Evolutionary conservation across 1,140 invertebrate species (phyloP), one percentile per base, ranked within the genome.

Genomic region (Potamilus streckersoni): DNA sequence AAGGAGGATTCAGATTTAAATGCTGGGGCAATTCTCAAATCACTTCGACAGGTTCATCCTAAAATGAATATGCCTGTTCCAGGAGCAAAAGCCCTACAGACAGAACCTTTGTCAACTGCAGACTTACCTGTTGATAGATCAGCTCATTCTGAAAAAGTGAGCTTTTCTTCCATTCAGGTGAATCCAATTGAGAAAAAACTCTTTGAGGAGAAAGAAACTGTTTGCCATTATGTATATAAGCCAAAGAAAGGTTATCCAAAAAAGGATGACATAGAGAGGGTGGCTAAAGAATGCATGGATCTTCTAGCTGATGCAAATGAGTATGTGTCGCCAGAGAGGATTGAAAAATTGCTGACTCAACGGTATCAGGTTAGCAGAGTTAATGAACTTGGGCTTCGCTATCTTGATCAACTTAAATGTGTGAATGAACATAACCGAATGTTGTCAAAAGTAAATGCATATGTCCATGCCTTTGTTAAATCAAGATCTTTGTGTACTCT

Each of bases 381-480:
- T 11, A 61, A 58, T 20, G 71, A 82, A 13, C 65, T 84, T 20
- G 76, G 79, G 2, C 17, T 81, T 38, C 67, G 76, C 8, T 71
- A 73, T 79, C 23, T 82, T 19, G 76, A 81, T 14, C 78, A 82
- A 19, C 71, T 86, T 20, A 49, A 67, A 23, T 79, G 74, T 69
- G 80, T 84, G 14, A 77, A 79, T 71, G 83, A 86, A 60, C 82
- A 83, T 31, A 74, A 78, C 20, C 71, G 83, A 15, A 56, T 80
- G 17, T 68, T 83, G 16, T 73, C 75, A 16, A 87, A 87, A 72
- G 82, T 88, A 31, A 88, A 88, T 81, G 80, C 83, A 13, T 87
- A 85, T 64, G 80, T 88, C 60, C 82, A 87, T 27, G 85, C 82
- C 0, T 89, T 87, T 80, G 73, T 86, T 14, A 81, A 82, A 63